A percentile compares a stretch with the other conserved stretches of the same genome.
These are phyloP conservation scores for Ditylenchus dipsaci DNA, from an alignment of 1,140 invertebrate genomes.

Conservation along the genomic window DNA sequence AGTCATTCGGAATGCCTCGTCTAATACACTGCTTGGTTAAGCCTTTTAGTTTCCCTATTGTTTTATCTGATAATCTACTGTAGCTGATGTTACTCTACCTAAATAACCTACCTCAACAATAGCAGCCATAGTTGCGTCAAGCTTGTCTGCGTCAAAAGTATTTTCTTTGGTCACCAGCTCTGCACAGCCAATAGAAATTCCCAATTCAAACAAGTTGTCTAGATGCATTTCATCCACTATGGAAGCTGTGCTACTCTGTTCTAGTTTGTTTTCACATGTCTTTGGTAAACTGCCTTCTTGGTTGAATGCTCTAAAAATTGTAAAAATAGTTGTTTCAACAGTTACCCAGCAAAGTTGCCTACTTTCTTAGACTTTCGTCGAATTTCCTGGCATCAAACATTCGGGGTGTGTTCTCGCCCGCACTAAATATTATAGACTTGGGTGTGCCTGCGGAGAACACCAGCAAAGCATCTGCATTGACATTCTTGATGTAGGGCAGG, in stretches of 20 bases:
- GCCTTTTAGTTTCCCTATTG: no score
- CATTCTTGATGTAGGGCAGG: conserved; percentile 27
- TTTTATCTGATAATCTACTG: no score
- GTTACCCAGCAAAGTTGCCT: conserved; percentile 4
- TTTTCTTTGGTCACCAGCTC: not conserved
- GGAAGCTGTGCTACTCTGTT: conserved; percentile 8
- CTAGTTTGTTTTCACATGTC: not conserved
- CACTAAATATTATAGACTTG: conserved; percentile 48
- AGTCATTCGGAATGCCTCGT: no score
- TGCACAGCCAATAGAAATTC: conserved; percentile 47
- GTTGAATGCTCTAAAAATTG: not conserved
- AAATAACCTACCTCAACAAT: conserved; percentile 31
- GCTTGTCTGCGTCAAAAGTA: conserved; percentile 6
- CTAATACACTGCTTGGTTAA: no score
- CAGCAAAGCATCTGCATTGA: conserved; percentile 44
- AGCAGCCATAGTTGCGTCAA: conserved; percentile 29
- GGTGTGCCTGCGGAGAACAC: conserved; percentile 40
- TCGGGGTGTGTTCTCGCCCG: conserved; percentile 42
- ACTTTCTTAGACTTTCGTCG: conserved; percentile 49
- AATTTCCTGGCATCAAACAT: conserved; percentile 48
- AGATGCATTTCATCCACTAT: conserved; percentile 30
- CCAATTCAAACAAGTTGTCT: conserved; percentile 41
- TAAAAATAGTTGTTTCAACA: not conserved
- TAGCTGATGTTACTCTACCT: no score
- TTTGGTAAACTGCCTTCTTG: not conserved